A percentile compares a stretch with the other conserved stretches of the same genome.
These are phyloP conservation scores for Sminthurinus signatus DNA, from an alignment of 1,140 invertebrate species.

Conservation along the genomic window DNA sequence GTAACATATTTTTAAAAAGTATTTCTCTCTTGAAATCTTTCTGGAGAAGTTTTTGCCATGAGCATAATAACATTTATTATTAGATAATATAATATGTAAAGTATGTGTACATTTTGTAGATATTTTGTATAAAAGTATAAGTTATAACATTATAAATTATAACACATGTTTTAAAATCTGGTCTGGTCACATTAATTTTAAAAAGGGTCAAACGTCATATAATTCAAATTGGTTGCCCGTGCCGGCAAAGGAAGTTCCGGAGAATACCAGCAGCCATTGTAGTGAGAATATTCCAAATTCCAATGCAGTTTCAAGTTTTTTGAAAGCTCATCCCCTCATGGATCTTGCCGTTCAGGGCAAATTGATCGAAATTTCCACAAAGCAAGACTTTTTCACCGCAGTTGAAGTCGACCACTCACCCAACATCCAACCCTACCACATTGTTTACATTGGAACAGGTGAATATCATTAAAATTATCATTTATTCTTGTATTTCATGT, in stretches of 20 bases:
- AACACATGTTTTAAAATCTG: too few species aligned
- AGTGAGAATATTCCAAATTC: slow-evolving; percentile 73
- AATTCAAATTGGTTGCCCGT: slow-evolving; percentile 89
- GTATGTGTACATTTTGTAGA: too few species aligned
- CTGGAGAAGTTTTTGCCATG: too few species aligned
- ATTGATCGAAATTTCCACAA: slow-evolving; percentile 19
- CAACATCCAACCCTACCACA: slow-evolving; percentile 78
- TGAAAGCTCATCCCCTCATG: slow-evolving; percentile 93
- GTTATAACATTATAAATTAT: too few species aligned
- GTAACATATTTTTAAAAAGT: too few species aligned
- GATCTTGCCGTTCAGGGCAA: slow-evolving; percentile 61
- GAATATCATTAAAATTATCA: slow-evolving; percentile 37
- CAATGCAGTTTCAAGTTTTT: slow-evolving; percentile 82
- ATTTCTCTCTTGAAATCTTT: too few species aligned
- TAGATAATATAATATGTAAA: too few species aligned
- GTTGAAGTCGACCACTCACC: slow-evolving; percentile 85
- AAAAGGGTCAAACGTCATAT: slow-evolving; percentile 66
- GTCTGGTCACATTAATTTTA: too few species aligned
- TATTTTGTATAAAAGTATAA: too few species aligned
- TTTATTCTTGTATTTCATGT: too few species aligned
- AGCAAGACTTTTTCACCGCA: slow-evolving; percentile 46
- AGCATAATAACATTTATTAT: too few species aligned
- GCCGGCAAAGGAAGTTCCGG: slow-evolving; percentile 61
- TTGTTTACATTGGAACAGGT: slow-evolving; percentile 89
- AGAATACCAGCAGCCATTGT: slow-evolving; percentile 72